Conservation (phyloP, 2,888 invertebrate species). For the Tetropium fuscum region DNA sequence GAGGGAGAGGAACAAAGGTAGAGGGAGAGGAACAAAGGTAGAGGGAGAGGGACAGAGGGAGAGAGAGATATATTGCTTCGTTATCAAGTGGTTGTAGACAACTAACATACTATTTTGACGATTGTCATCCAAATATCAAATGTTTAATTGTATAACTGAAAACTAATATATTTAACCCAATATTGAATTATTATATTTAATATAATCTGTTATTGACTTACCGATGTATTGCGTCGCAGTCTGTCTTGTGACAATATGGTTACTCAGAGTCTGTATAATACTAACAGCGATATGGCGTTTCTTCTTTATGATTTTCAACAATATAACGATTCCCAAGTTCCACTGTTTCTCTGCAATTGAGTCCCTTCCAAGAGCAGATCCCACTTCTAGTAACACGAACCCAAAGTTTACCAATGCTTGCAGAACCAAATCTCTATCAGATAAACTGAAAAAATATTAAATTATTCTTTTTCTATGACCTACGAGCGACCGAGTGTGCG, state of each 20-base stretch:
- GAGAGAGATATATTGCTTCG: too few species aligned
- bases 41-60: too few species aligned
- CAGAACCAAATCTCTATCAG: constrained; percentile 67
- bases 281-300: constrained; percentile 69
- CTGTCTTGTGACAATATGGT: constrained; percentile 70
- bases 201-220: constrained; percentile 49
- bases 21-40: too few species aligned
- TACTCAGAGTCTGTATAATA: constrained; percentile 69
- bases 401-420: constrained; percentile 65
- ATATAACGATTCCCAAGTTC: constrained; percentile 69
- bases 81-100: too few species aligned
- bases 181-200: constrained; percentile 1
- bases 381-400: constrained; percentile 62
- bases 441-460: constrained; percentile 62
- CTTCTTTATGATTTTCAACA: constrained; percentile 71
- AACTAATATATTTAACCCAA: not conserved
- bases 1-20: too few species aligned
- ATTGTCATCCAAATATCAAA: too few species aligned
- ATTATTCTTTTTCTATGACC: too few species aligned
- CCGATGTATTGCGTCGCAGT: constrained; percentile 71
- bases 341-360: constrained; percentile 63
- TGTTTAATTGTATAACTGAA: too few species aligned
- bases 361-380: constrained; percentile 55
- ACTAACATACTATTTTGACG: too few species aligned
- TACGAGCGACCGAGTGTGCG: too few species aligned